Percentiles rank a stretch among this genome's conserved stretches.
Evolutionary conservation across 2,797 vertebrate genomes (phyloP).

Genomic region (Fistularia tabacaria): DNA sequence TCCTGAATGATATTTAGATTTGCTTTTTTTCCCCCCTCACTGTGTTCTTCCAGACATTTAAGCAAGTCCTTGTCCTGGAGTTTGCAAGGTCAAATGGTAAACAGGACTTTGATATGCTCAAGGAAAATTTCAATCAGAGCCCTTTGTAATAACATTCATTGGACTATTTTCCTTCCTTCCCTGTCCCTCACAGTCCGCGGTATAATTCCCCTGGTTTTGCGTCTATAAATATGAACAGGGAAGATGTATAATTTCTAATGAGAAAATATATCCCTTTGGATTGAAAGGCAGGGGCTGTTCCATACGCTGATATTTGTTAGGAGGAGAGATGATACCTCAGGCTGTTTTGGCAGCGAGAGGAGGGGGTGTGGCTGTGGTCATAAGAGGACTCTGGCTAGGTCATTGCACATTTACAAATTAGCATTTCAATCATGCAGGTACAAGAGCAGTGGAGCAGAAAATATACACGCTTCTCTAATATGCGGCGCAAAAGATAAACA

Average conservation of each 20-base stretch:
- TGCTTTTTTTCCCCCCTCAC: slow-evolving; percentile 2
- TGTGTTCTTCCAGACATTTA: slow-evolving; percentile 55
- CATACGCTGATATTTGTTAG: slow-evolving; percentile 72
- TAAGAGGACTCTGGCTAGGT: slow-evolving; percentile 69
- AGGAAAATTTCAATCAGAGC: slow-evolving; percentile 75
- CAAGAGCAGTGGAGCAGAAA: slow-evolving; percentile 68
- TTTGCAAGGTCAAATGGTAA: slow-evolving; percentile 77
- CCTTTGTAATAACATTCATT: slow-evolving; percentile 78
- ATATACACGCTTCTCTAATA: slow-evolving; percentile 72
- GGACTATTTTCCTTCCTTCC: slow-evolving; percentile 57
- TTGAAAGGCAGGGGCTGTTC: slow-evolving; percentile 71
- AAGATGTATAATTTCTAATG: slow-evolving; percentile 79
- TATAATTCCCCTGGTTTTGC: slow-evolving; percentile 79
- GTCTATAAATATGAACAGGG: slow-evolving; percentile 75
- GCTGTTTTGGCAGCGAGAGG: slow-evolving; percentile 67
- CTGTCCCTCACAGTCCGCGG: slow-evolving; percentile 45
- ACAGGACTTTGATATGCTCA: slow-evolving; percentile 74
- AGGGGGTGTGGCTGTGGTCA: slow-evolving; percentile 25
- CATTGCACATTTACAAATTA: slow-evolving; percentile 81
- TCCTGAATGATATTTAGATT: slow-evolving; percentile 6
- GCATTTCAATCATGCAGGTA: slow-evolving; percentile 80
- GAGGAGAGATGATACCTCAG: slow-evolving; percentile 76
- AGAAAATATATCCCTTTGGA: slow-evolving; percentile 79
- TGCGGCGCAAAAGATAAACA: slow-evolving; percentile 64
- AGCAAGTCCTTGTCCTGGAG: slow-evolving; percentile 74